Base-by-base conservation (phyloP, 2,113 vertebrate genomes). In the Pterophyllum scalare region DNA sequence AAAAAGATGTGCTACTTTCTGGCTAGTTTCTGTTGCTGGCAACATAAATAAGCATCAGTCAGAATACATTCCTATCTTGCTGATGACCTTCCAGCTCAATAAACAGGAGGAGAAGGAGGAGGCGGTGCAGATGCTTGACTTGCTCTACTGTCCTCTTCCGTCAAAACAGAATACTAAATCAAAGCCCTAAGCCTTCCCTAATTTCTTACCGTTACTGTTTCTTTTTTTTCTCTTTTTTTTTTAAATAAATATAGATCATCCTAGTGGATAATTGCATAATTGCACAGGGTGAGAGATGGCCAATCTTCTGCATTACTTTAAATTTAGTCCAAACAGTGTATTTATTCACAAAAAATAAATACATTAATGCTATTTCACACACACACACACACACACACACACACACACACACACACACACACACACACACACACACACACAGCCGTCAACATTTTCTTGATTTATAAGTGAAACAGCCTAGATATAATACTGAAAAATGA, bases 401-500 rank as follows among this genome's bases (percentile, higher is more conserved):
- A 33, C 11, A 43, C 40, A 13, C 8, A 3, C 35, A 43, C 10
- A 13, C 12, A 13, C 10, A 13, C 11, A 12, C 38, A 40, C 10
- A 40, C 10, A 35, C 33, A 40, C 38, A 43, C 40, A 43, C 9
- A 43, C 4, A 70, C 40, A 49, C 24, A 28, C 2, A 1, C 11
- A 49, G 5, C 49, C 2, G 33, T 33, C 33, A 33, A 33, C 33
- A 33, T 33, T 33, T 33, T 33, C 6, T 33, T 77, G 74, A 61
- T 72, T 84, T 79, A 75, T 38, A 74, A 13, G 28, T 49, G 67
- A 80, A 57, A 43, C 15, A 35, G 3, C 67, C 79, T 54, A 60
- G 81, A 79, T 70, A 11, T n/a, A 59, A 80, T 76, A 62, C 38
- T 75, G 60, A 85, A 52, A 79, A 87, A 87, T 74, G 22, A 76